Base-by-base conservation (phyloP, 2,113 vertebrate genomes). In the Anarhynchus alexandrinus region DNA sequence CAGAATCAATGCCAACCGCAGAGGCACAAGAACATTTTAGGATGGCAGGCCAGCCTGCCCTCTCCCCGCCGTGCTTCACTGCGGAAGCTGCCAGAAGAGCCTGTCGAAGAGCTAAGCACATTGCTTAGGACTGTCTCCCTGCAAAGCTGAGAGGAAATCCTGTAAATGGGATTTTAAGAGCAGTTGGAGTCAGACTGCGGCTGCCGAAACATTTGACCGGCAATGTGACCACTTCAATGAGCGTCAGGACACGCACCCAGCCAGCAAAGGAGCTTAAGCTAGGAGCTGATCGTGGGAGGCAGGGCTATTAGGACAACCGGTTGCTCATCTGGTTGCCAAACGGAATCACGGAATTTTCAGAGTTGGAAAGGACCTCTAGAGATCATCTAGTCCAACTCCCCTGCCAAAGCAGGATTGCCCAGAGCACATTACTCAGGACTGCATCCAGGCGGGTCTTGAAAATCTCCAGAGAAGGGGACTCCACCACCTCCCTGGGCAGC, bases 161-260 rank as follows among this genome's bases (percentile, higher is more conserved):
- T 71, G 29, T 34, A 94, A 92, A 93, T 21, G 32, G 65, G 77
- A 91, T 96, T 95, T 96, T 94, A 79, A 88, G 91, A 81, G 61
- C 72, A 55, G 47, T 3, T 67, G 51, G 59, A 91, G 45, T 74
- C 80, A 91, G 77, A 15, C 27, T 54, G 62, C 1, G 7, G 55
- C 59, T 92, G 71, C 64, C 79, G 66, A 73, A 88, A 58, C 54
- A 14, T 80, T 86, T 30, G 42, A 47, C 47, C 93, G 91, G 76
- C 77, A 45, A 34, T 0, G 1, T 21, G 43, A 88, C 71, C 20
- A 7, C 62, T 71, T 40, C 52, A 61, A 61, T 1, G 3, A 83
- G 49, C 12, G 49, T 51, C 49, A 25, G 49, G 49, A 51, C 49
- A 23, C 7, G 49, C 49, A 51, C 49, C 49, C 49, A 89, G 67